These are phyloP conservation scores for Ivindomyrus marchei DNA, from an alignment of 2,113 vertebrate species.

Conservation along the genomic window DNA sequence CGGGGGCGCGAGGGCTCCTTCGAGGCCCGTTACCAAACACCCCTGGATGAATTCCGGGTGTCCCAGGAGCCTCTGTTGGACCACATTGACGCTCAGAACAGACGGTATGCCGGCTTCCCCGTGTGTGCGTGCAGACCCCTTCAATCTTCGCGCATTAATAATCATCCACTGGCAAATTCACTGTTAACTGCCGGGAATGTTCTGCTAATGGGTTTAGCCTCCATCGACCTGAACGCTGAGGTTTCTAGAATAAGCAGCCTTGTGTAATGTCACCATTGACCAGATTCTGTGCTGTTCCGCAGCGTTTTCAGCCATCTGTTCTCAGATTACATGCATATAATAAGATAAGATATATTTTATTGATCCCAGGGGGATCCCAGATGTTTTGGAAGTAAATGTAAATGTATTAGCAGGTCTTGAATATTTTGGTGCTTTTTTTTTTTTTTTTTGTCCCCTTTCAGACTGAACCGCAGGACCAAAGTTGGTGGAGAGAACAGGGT, in stretches of 20 bases:
- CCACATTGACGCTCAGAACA: conserved; percentile 77
- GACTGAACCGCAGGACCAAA: conserved; percentile 77
- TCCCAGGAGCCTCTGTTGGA: conserved; percentile 83
- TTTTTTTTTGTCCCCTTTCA: conserved; percentile 38
- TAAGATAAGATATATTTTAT: not conserved
- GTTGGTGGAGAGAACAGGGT: conserved; percentile 90
- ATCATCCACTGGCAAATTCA: not conserved
- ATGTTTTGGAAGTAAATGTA: not conserved
- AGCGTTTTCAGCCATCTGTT: not conserved
- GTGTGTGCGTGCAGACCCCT: not conserved
- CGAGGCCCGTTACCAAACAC: conserved; percentile 84
- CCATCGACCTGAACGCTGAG: not conserved
- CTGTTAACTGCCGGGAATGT: not conserved
- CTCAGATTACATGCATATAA: not conserved
- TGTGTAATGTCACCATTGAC: not conserved
- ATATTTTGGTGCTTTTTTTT: conserved; percentile 28
- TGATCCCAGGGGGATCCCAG: not conserved
- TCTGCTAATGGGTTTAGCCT: not conserved
- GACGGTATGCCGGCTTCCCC: conserved; percentile 61
- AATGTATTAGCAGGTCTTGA: not conserved
- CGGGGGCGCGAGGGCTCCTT: conserved; percentile 79
- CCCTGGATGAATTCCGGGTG: conserved; percentile 81
- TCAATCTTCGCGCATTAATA: not conserved
- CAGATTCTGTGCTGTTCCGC: not conserved
- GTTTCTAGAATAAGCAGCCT: not conserved